Conservation (phyloP, 1,140 invertebrate species). For the Anastatus disparis region DNA sequence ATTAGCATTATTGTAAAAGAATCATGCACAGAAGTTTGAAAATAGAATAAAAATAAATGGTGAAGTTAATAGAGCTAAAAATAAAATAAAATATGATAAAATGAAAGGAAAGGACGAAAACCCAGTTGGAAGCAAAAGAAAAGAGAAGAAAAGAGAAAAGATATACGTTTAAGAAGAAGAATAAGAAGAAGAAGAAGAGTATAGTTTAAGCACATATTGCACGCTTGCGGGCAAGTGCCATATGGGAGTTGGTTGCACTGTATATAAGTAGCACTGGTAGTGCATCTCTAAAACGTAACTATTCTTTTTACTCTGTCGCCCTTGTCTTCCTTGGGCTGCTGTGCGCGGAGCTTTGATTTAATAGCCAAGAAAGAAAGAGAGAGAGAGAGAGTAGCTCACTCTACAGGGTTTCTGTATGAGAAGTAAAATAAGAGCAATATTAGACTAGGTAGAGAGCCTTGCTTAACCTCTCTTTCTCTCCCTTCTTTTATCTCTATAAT, state of each 20-base stretch:
- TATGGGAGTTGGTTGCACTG: no score
- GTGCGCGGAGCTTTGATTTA: constrained; percentile 51
- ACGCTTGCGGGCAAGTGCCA: no score
- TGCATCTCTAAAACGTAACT: constrained; percentile 7
- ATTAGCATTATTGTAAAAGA: no score
- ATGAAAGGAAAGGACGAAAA: no score
- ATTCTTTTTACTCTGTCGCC: constrained; percentile 45
- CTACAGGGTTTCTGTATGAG: no score
- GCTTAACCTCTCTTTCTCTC: neutral
- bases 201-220: no score
- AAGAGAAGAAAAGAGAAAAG: neutral
- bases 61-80: no score
- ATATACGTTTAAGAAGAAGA: neutral
- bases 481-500: neutral
- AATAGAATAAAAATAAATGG: no score
- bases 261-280: neutral
- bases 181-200: no score
- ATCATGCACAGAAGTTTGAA: no score
- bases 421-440: constrained; percentile 56
- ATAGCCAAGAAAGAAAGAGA: constrained; percentile 45
- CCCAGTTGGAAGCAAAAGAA: neutral
- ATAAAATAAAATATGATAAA: no score
- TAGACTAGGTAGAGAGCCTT: constrained; percentile 29
- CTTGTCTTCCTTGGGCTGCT: constrained; percentile 42
- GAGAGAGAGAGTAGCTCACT: no score